Evolutionary conservation across 2,888 invertebrate species (phyloP), one percentile per base, ranked within the genome.

Genomic region (Zaprionus lineosus): DNA sequence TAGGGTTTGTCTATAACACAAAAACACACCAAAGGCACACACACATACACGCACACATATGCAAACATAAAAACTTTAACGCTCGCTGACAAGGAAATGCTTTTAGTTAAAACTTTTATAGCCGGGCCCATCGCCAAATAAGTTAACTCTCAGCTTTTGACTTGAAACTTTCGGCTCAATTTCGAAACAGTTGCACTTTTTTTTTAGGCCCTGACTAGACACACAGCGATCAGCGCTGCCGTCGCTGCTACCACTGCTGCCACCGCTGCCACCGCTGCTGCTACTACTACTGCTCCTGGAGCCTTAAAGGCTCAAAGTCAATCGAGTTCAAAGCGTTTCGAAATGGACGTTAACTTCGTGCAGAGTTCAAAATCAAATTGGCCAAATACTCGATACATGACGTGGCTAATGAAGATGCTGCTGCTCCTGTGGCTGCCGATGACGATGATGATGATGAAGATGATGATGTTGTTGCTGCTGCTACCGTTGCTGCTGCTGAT

Each of bases 71-170:
- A 61, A 78, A 84, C 58, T 82, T 75, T n/a, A 64, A 46, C 44
- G 50, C 43, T 57, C 52, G 59, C 61, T 58, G 81, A 85, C 86
- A 84, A 78, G 85, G 53, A 78, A 84, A 78, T 84, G 85, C 85
- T 78, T 79, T 81, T 85, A 60, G 53, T 34, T 39, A 79, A 75
- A 63, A 53, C 63, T 62, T 33, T 15, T 56, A 73, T 53, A 60
- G 24, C 16, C 37, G 9, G 46, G 58, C 26, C 74, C 26, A 43
- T 68, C 36, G 72, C n/a, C n/a, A n/a, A 19, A 36, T 33, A 73
- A 69, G 47, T 60, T 48, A 51, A 53, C 29, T 43, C 50, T 39
- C 26, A 11, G 15, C 28, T 46, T 24, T 1, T 5, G 15, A 24
- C 21, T 34, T 11, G 14, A 7, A 24, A 40, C 44, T 52, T 3